Evolutionary conservation across 2,797 vertebrate species (phyloP), one percentile per base, ranked within the genome.

Genomic region (Melanotaenia parkinsoni): DNA sequence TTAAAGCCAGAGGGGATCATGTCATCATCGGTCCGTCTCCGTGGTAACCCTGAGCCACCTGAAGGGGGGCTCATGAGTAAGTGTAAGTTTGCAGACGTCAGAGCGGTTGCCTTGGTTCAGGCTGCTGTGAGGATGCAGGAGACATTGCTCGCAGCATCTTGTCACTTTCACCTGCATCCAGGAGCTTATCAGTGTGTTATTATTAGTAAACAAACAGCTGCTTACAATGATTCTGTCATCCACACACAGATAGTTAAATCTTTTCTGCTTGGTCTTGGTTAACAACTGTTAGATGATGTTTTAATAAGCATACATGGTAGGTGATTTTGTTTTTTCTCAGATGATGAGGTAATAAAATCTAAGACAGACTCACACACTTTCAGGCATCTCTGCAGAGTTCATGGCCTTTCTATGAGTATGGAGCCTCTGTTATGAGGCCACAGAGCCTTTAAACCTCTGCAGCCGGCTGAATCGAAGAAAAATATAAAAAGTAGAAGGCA

Each of bases 401-500:
- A 45, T 7, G 67, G 66, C 18, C 58, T 74, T 58, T 57, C 53
- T 72, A 76, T 79, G 79, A 66, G 81, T 68, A 67, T 60, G 63
- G 80, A 76, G 63, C 76, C 60, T 16, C 3, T 70, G 68, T 81
- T 86, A 79, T 84, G 74, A 86, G 68, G 43, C 83, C 51, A 50
- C 30, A 54, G 57, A 80, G 79, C 70, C 70, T 70, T 79, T 72
- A 72, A 85, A 85, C 43, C 73, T 59, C 51, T 26, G 28, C 3
- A 13, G 35, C 26, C 24, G 30, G 58, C 43, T 24, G 3, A 18
- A 61, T 66, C 50, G n/a, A 63, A 35, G 53, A 54, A 24, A 58
- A 58, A 58, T 45, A 7, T 67, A 38, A 0, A 40, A 35, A 10
- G 35, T 8, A 8, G 1, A 35, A 35, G 30, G 47, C 57, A 26